Evolutionary conservation across 2,113 vertebrate species (phyloP).

Genomic region (Grallaria varia): DNA sequence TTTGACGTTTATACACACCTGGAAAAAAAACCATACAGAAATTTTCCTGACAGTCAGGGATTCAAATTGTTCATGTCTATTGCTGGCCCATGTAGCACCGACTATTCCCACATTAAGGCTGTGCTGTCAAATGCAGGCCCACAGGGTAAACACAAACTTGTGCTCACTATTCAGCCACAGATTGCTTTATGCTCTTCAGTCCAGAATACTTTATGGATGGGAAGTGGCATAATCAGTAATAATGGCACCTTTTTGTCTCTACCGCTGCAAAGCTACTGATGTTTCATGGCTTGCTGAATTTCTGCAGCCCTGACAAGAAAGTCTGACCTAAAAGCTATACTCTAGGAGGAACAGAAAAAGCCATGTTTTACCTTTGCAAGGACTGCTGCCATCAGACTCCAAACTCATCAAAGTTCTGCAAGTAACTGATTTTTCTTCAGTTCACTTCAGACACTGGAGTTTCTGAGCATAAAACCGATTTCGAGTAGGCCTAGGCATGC

Average conservation of each 20-base stretch:
- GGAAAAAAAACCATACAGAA: background rate
- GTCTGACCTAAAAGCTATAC: background rate
- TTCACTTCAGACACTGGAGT: background rate
- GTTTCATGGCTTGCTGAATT: background rate
- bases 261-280: background rate
- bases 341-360: background rate
- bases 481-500: background rate
- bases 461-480: background rate
- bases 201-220: background rate
- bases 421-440: background rate
- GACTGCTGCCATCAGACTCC: background rate
- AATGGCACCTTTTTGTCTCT: background rate
- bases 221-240: background rate
- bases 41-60: background rate
- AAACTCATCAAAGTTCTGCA: background rate
- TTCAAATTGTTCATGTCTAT: background rate
- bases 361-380: background rate
- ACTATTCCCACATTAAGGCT: background rate
- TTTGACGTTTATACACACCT: background rate
- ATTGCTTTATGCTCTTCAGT: background rate
- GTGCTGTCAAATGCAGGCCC: background rate
- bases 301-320: background rate
- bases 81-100: background rate
- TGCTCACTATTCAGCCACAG: fast-evolving
- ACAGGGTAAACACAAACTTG: background rate